Conservation (phyloP, 2,797 vertebrate species). For the Garrulus glandarius region DNA sequence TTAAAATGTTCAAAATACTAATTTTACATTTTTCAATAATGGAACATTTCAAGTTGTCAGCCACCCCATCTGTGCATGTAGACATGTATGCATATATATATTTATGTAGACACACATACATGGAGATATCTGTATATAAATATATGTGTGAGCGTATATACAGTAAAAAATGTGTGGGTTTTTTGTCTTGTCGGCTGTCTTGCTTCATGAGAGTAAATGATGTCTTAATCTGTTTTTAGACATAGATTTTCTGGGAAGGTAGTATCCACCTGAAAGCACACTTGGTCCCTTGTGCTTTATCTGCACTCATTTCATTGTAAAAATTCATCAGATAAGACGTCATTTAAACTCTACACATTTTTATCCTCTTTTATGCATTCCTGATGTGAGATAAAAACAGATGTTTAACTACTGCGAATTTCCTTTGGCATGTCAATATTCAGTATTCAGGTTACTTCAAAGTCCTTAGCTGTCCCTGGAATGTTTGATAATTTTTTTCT, state of each 20-base stretch:
- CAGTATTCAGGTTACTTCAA: background rate
- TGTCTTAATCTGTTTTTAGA: background rate
- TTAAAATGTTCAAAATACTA: background rate
- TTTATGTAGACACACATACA: accelerated
- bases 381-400: background rate
- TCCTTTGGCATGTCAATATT: background rate
- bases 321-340: background rate
- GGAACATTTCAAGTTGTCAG: background rate
- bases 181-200: background rate
- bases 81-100: accelerated
- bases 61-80: background rate
- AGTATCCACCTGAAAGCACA: background rate
- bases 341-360: background rate
- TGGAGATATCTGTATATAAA: accelerated
- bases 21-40: background rate
- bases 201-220: background rate
- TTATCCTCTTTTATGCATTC: background rate
- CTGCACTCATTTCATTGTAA: background rate
- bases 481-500: background rate
- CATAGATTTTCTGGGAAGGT: background rate
- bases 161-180: accelerated
- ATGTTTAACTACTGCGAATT: background rate
- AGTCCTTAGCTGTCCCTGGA: background rate
- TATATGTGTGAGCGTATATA: too few relatives aligned
- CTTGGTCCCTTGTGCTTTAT: background rate